Percentiles rank a stretch among this genome's conserved stretches.
Evolutionary conservation across 2,888 invertebrate genomes (phyloP).

Genomic region (Micoletzkya japonica): DNA sequence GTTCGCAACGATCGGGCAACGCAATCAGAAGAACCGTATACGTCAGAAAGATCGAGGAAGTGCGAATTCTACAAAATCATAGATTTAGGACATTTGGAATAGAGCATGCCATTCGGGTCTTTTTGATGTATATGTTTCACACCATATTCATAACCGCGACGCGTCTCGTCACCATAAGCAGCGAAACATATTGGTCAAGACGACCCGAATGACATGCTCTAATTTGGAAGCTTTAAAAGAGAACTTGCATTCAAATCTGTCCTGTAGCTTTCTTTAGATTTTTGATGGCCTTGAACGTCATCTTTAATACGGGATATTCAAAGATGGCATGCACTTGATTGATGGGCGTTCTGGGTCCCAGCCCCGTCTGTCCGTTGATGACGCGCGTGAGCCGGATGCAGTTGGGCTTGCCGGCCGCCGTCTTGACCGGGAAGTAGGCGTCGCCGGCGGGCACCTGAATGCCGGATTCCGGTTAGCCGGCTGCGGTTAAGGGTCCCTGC

Average conservation of each 20-base stretch:
- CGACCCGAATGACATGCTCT: too few species aligned
- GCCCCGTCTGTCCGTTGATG: constrained; percentile 24
- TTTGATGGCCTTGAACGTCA: neutral
- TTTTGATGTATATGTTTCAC: too few species aligned
- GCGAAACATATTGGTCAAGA: too few species aligned
- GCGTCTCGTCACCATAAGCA: too few species aligned
- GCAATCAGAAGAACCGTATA: constrained; percentile 89
- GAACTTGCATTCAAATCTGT: neutral
- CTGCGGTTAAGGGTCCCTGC: constrained; percentile 72
- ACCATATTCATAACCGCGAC: too few species aligned
- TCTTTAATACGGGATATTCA: neutral
- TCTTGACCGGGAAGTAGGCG: constrained; percentile 15
- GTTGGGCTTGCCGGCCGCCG: neutral
- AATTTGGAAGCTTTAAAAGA: too few species aligned
- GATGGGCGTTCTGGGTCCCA: constrained; percentile 22
- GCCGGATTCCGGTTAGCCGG: constrained; percentile 88
- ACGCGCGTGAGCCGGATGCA: constrained; percentile 19
- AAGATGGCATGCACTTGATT: constrained; percentile 9
- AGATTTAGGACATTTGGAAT: too few species aligned
- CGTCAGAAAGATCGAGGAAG: constrained; percentile 75
- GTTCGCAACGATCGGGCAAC: constrained; percentile 78
- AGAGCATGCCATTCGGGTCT: too few species aligned
- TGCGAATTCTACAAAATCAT: constrained; percentile 78
- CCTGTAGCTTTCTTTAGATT: neutral
- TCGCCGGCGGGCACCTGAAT: constrained; percentile 68